These are phyloP conservation scores for Phallusia fumigata DNA, from an alignment of 23 tunicate genomes.

Conservation along the genomic window DNA sequence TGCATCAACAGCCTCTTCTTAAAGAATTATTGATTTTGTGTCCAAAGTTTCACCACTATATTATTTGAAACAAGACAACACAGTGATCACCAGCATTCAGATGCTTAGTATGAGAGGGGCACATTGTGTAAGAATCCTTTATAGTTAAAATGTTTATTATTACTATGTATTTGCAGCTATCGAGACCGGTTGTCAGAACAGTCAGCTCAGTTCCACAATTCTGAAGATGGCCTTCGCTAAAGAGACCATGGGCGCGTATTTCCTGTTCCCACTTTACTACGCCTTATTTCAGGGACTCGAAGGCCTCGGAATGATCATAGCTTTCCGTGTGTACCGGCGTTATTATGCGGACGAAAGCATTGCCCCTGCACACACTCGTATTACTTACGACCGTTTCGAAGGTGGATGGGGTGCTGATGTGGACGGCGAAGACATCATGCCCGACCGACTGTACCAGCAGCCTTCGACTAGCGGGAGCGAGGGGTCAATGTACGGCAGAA, in stretches of 20 bases:
- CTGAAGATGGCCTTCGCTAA: conserved; percentile 71
- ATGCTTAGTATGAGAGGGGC: too few relatives aligned
- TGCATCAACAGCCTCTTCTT: too few relatives aligned
- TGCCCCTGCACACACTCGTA: conserved; percentile 55
- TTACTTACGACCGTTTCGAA: conserved; percentile 74
- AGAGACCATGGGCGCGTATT: conserved; percentile 66
- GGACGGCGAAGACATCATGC: conserved; percentile 23
- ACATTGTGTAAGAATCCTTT: too few relatives aligned
- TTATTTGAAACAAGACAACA: too few relatives aligned
- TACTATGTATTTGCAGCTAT: conserved; percentile 29
- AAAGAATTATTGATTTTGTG: too few relatives aligned
- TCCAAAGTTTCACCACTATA: too few relatives aligned
- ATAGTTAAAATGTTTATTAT: too few relatives aligned
- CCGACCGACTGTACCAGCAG: conserved; percentile 5
- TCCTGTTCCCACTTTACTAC: conserved; percentile 73
- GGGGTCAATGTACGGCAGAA: conserved; percentile 20
- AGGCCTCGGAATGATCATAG: conserved; percentile 56
- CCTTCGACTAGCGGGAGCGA: conserved; percentile 25
- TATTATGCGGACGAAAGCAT: conserved; percentile 43
- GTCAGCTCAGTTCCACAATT: conserved; percentile 76
- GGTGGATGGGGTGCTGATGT: conserved; percentile 41
- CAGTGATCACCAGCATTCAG: too few relatives aligned
- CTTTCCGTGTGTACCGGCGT: conserved; percentile 49
- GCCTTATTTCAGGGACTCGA: conserved; percentile 71
- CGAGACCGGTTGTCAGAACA: conserved; percentile 90